Conservation (phyloP, 2,113 vertebrate species). For the Rhipidura dahli region DNA sequence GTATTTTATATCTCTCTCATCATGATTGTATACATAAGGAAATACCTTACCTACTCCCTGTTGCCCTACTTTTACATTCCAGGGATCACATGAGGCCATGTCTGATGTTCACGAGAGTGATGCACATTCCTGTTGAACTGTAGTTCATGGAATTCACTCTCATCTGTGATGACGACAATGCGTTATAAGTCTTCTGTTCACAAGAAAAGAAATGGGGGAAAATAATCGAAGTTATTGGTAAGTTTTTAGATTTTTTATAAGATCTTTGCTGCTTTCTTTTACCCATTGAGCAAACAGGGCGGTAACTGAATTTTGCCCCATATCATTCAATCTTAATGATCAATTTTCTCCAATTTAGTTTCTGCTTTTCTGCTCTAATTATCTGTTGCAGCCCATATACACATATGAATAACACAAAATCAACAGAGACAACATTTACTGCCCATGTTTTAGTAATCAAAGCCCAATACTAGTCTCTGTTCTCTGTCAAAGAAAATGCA, state of each 20-base stretch:
- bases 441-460: not conserved
- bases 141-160: not conserved
- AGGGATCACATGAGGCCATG: not conserved
- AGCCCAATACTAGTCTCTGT: not conserved
- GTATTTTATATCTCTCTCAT: not conserved
- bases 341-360: not conserved
- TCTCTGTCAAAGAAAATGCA: not conserved
- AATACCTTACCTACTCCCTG: not conserved
- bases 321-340: not conserved
- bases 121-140: not conserved
- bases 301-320: not conserved
- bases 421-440: not conserved
- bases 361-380: not conserved
- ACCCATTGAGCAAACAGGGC: not conserved
- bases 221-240: not conserved
- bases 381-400: not conserved
- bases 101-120: not conserved
- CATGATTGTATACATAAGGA: not conserved
- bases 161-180: not conserved
- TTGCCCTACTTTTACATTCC: not conserved
- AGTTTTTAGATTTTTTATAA: not conserved
- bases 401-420: not conserved
- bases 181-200: not conserved
- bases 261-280: not conserved
- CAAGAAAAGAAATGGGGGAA: not conserved